Evolutionary conservation across 2,888 invertebrate species (phyloP).

Genomic region (Erannis defoliaria): DNA sequence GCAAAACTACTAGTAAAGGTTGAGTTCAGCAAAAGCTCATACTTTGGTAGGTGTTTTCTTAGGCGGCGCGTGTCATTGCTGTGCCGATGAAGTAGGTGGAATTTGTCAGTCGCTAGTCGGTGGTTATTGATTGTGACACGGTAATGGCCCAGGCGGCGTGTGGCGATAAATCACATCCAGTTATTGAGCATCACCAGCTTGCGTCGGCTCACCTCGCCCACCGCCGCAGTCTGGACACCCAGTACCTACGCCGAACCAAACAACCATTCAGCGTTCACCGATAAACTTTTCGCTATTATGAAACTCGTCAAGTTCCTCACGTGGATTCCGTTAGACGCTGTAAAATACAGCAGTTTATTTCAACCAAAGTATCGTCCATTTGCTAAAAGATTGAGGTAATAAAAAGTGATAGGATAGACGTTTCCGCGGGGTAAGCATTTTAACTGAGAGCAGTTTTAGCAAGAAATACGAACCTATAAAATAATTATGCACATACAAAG

Average conservation of each 20-base stretch:
- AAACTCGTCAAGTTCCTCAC: constrained; percentile 41
- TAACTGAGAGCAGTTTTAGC: neutral
- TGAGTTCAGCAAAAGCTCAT: no score
- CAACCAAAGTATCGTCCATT: constrained; percentile 38
- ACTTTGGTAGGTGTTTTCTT: no score
- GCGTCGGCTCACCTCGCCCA: constrained; percentile 11
- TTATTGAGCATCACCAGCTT: constrained; percentile 22
- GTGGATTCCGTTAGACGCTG: constrained; percentile 38
- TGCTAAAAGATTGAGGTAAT: constrained; percentile 33
- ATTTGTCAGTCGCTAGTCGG: constrained; percentile 65
- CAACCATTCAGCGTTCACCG: constrained; percentile 34
- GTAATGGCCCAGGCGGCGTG: constrained; percentile 70
- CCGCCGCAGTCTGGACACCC: neutral
- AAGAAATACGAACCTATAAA: neutral
- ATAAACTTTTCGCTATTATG: constrained; percentile 41
- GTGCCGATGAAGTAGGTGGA: constrained; percentile 48
- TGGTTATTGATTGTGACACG: constrained; percentile 77
- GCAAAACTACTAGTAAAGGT: neutral
- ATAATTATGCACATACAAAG: neutral
- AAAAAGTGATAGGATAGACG: constrained; percentile 30
- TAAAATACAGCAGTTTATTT: constrained; percentile 46
- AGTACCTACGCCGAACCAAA: constrained; percentile 31
- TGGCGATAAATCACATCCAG: constrained; percentile 68
- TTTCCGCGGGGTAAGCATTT: constrained; percentile 7
- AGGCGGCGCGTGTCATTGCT: no score